Evolutionary conservation across 2,113 vertebrate species (phyloP).

Genomic region (Macaca nemestrina): DNA sequence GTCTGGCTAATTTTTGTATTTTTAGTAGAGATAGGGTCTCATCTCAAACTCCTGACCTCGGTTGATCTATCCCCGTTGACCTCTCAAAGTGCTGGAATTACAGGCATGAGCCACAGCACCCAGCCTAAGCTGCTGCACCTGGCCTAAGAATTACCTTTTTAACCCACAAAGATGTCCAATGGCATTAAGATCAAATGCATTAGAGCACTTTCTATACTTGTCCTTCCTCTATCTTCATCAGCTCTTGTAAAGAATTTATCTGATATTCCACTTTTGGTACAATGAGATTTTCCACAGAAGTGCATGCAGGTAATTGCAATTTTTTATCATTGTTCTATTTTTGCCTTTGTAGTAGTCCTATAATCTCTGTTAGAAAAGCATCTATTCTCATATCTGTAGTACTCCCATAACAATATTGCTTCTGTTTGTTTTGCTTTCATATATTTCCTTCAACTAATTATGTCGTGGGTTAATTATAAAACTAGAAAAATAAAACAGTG

Average conservation of each 20-base stretch:
- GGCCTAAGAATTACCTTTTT: background rate
- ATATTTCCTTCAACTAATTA: background rate
- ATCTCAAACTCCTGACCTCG: no score
- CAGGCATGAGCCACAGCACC: no score
- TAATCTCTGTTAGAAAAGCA: background rate
- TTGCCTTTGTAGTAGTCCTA: background rate
- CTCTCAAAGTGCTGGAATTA: no score
- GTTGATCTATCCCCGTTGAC: no score
- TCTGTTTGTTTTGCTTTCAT: slow-evolving; percentile 5
- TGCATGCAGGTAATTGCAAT: background rate
- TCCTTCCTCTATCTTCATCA: background rate
- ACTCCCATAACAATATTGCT: background rate
- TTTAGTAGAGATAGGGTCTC: no score
- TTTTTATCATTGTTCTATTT: background rate
- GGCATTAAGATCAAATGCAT: background rate
- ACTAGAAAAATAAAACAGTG: background rate
- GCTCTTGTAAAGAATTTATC: background rate
- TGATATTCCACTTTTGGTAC: background rate
- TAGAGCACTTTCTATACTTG: background rate
- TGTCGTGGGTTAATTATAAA: background rate
- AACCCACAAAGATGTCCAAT: background rate
- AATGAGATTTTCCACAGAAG: background rate
- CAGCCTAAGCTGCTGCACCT: no score
- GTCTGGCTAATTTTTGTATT: no score
- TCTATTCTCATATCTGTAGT: background rate